These are phyloP conservation scores for Acrocera orbiculus DNA, from an alignment of 2,888 invertebrate species.

Conservation along the genomic window DNA sequence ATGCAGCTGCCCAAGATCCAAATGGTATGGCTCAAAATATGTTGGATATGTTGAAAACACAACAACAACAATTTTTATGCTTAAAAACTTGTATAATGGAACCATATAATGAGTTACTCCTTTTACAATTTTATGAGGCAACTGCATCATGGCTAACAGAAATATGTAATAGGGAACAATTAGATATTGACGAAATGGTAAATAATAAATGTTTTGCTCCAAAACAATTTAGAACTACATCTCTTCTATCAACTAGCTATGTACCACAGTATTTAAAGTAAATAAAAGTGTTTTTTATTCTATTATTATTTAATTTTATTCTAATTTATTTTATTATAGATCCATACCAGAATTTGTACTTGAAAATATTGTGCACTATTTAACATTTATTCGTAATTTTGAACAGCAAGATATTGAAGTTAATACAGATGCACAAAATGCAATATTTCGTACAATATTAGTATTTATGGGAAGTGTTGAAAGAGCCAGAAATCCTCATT, in stretches of 20 bases:
- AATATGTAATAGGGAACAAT: constrained; percentile 42
- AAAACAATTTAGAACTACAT: constrained; percentile 42
- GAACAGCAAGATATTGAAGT: constrained; percentile 44
- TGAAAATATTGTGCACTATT: constrained; percentile 69
- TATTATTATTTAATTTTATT: constrained; percentile 11
- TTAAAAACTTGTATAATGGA: constrained; percentile 60
- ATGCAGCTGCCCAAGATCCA: constrained; percentile 41
- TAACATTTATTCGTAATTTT: constrained; percentile 56
- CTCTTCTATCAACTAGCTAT: constrained; percentile 38
- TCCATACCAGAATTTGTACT: constrained; percentile 81
- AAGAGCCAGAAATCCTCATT: constrained; percentile 76
- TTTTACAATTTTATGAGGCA: constrained; percentile 61
- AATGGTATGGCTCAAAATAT: constrained; percentile 44
- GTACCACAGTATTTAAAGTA: constrained; percentile 53
- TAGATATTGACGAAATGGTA: constrained; percentile 21
- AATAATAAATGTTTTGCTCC: constrained; percentile 41
- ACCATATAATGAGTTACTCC: constrained; percentile 48
- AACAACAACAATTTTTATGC: constrained; percentile 45
- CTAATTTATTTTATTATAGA: constrained; percentile 28
- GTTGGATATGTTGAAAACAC: constrained; percentile 47
- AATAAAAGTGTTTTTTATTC: constrained; percentile 7
- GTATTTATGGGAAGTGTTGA: constrained; percentile 75
- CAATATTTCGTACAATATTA: constrained; percentile 60
- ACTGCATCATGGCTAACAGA: constrained; percentile 75
- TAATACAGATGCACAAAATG: constrained; percentile 43